Percentiles rank a stretch among this genome's conserved stretches.
These are phyloP conservation scores for Caenorhabditis sp. DNA, from an alignment of 2,888 invertebrate species.

Conservation along the genomic window DNA sequence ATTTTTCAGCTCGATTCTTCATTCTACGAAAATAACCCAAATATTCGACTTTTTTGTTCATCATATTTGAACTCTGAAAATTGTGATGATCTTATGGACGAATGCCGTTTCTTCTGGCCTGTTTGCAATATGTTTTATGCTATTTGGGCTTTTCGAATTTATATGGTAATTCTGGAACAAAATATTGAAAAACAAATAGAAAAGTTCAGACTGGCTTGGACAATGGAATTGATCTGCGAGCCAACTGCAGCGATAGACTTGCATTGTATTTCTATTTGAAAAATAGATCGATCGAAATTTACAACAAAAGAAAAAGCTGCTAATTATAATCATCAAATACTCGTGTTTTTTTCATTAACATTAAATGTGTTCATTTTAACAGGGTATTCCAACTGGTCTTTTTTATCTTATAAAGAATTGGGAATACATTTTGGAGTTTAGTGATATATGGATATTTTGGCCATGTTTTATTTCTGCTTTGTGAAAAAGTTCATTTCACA, in stretches of 20 bases:
- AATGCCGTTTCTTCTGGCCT: conserved; percentile 23
- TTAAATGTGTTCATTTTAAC: too few relatives aligned
- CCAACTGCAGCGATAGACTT: conserved; percentile 23
- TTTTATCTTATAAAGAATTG: too few relatives aligned
- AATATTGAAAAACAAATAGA: too few relatives aligned
- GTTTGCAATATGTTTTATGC: conserved; percentile 25
- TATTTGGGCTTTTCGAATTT: conserved; percentile 21
- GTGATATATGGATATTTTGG: too few relatives aligned
- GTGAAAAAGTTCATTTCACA: too few relatives aligned
- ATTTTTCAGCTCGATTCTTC: background rate
- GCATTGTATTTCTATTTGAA: conserved; percentile 28
- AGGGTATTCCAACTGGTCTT: too few relatives aligned
- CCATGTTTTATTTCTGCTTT: too few relatives aligned
- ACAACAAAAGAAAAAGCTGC: background rate
- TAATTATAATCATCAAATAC: too few relatives aligned
- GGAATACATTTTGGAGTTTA: too few relatives aligned
- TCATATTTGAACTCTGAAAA: background rate
- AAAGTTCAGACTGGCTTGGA: conserved; percentile 5
- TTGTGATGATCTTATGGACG: background rate
- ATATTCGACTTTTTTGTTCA: background rate
- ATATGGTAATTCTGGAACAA: background rate
- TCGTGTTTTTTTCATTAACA: too few relatives aligned
- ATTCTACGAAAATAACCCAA: background rate
- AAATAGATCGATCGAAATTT: conserved; percentile 16
- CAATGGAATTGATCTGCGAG: conserved; percentile 21